Evolutionary conservation across 1,140 invertebrate genomes (phyloP), one percentile per base, ranked within the genome.

Genomic region (Aphaenogaster floridana): DNA sequence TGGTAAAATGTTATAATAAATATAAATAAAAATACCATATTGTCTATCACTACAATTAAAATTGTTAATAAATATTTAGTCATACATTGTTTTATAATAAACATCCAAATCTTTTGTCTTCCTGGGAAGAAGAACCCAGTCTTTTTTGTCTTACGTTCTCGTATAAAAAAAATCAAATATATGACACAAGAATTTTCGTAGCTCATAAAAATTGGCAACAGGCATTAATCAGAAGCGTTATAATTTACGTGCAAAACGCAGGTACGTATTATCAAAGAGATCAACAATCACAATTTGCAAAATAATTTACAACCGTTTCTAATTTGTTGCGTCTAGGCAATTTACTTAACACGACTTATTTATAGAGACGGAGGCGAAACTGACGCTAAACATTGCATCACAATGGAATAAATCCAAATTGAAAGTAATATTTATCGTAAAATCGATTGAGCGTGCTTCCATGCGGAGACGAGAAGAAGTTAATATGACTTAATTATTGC

Each of bases 401-500:
- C 36, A 28, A 69, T 36, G 7, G 21, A 54, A 42, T 80, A 54
- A 4, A 21, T 54, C 7, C 54, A 81, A 57, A 71, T 42, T 5
- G 21, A 57, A 52, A 80, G 3, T 68, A 39, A 39, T 52, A 52
- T 42, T 39, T 80, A n/a, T 68, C 3, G 61, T 7, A 28, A 79
- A 50, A 79, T 4, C 6, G 21, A 61, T 61, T 36, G 9, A 79
- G 28, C 39, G 5, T 42, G 0, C 11, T 45, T 76, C 15, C 7
- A 15, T 21, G 3, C 48, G 17, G 50, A 69, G 36, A 21, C n/a
- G 9, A 57, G 17, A 45, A 0, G 5, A 79, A 48, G 45, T 50
- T 36, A 63, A 64, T 48, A 34, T 8, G 9, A 63, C 15, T 63
- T 36, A n/a, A 36, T 81, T 81, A 71, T 71, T 71, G 50, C 36